Percentiles rank a stretch among this genome's conserved stretches.
phyloP scores from a whole-genome alignment of 1,140 invertebrate species.

The Lepidurus couesii region DNA sequence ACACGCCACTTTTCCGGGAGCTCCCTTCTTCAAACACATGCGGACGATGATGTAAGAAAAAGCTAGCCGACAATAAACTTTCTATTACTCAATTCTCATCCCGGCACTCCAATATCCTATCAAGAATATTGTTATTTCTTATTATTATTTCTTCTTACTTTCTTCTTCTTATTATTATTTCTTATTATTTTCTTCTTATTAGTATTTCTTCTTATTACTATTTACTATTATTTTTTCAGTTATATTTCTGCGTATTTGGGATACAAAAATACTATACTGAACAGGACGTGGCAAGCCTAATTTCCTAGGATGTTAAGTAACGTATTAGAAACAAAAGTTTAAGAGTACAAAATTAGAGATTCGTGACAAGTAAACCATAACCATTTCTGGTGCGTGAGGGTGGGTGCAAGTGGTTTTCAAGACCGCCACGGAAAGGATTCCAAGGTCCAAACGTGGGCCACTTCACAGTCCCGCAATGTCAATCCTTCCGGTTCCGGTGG shows the following conservation, averaged over 20 bases:
- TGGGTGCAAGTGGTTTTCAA: not conserved
- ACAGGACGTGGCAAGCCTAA: no score
- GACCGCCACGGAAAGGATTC: not conserved
- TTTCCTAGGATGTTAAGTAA: not conserved
- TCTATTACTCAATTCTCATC: no score
- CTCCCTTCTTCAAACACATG: no score
- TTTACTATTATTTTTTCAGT: not conserved
- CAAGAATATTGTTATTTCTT: no score
- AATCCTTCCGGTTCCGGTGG: constrained; percentile 1
- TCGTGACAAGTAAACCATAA: not conserved
- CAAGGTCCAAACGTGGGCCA: not conserved
- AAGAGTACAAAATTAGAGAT: not conserved
- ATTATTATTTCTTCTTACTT: no score
- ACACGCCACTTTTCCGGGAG: no score
- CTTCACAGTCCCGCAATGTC: not conserved
- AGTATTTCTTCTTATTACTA: not conserved
- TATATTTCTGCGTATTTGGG: not conserved
- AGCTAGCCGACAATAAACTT: no score
- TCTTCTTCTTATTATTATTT: no score
- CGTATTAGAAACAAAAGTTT: not conserved
- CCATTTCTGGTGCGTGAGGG: not conserved
- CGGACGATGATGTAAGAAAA: no score
- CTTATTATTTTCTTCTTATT: no score
- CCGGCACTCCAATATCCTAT: no score
- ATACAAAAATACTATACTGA: no score